Percentiles rank a stretch among this genome's conserved stretches.
Evolutionary conservation across 2,797 vertebrate species (phyloP).

Genomic region (Acrossocheilus fasciatus): DNA sequence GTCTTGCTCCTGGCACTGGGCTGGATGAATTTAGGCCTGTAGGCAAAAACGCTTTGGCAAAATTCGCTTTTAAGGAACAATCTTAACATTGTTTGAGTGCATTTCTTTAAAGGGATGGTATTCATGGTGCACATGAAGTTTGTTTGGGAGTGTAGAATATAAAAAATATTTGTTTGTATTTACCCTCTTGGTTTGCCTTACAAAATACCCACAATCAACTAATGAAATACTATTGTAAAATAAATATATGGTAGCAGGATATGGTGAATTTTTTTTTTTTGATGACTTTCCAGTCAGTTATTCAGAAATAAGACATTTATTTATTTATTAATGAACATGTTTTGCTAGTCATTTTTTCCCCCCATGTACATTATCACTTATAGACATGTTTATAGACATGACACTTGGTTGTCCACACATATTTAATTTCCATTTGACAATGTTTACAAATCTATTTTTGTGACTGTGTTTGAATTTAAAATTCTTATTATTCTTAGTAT

Average conservation of each 20-base stretch:
- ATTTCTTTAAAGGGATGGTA: not conserved
- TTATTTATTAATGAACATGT: not conserved
- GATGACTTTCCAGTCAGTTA: not conserved
- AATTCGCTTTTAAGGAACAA: not conserved
- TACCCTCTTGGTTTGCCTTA: constrained; percentile 42
- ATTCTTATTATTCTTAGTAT: not conserved
- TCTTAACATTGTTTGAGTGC: not conserved
- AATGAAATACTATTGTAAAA: constrained; percentile 7
- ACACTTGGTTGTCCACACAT: not conserved
- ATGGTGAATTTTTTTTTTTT: not conserved
- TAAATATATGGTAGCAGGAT: not conserved
- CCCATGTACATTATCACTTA: not conserved
- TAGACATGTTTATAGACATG: not conserved
- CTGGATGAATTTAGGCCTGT: constrained; percentile 55
- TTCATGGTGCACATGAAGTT: not conserved
- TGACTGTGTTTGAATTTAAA: constrained; percentile 8
- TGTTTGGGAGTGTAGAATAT: constrained; percentile 11
- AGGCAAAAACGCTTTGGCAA: constrained; percentile 10
- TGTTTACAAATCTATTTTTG: not conserved
- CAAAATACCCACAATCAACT: constrained; percentile 14
- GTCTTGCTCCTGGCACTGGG: constrained; percentile 44
- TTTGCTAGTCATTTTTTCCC: not conserved
- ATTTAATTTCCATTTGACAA: not conserved
- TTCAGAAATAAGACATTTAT: not conserved
- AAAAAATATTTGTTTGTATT: not conserved